phyloP scores from a whole-genome alignment of 2,888 invertebrate genomes.

The Pyrrhosoma nymphula region DNA sequence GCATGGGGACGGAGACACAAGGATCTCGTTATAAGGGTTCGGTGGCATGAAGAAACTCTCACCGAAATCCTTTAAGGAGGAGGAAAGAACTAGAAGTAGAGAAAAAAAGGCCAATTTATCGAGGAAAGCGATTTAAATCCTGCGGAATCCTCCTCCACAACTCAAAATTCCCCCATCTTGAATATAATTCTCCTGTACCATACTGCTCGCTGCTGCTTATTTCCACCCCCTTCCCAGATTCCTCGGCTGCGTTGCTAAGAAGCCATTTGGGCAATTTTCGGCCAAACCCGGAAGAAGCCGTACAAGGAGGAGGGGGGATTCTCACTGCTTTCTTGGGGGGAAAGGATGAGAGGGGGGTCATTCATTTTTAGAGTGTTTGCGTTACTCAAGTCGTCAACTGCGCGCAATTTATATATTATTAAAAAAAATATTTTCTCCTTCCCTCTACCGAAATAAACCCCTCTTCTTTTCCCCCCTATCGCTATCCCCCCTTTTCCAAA shows the following conservation, averaged over 20 bases:
- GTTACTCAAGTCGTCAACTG: constrained; percentile 22
- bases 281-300: not conserved
- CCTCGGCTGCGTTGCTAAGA: not conserved
- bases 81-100: not conserved
- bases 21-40: not conserved
- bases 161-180: not conserved
- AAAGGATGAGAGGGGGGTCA: not conserved
- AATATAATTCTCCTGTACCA: not conserved
- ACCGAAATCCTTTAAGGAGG: not conserved
- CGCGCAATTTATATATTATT: not conserved
- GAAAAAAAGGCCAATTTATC: not conserved
- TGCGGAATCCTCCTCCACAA: not conserved
- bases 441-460: not conserved
- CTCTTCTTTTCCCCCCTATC: not conserved
- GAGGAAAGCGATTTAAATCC: not conserved
- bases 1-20: not conserved
- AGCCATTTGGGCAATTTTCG: not conserved
- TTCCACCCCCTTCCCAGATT: not conserved
- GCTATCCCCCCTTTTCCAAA: not conserved
- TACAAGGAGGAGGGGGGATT: not conserved
- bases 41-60: not conserved
- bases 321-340: not conserved
- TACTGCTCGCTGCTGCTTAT: not conserved
- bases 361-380: constrained; percentile 8
- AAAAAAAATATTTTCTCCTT: not conserved